Percentiles rank a stretch among this genome's conserved stretches.
phyloP scores from a whole-genome alignment of 2,888 invertebrate species.

The Heliconius ismenius region DNA sequence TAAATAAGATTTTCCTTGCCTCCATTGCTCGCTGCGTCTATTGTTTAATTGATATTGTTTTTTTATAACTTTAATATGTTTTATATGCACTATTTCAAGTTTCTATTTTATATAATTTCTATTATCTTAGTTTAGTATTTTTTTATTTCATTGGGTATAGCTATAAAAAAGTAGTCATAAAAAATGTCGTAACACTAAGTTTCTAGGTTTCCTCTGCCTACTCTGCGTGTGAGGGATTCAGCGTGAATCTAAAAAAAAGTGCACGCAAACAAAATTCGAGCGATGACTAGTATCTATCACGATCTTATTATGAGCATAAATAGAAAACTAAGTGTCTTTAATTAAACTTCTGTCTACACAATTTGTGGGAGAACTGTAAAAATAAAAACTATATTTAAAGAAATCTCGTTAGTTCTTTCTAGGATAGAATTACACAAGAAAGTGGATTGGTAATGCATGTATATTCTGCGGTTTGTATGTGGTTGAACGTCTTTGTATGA shows the following conservation, averaged over 20 bases:
- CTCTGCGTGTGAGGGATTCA: too few species aligned
- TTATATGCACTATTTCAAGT: neutral
- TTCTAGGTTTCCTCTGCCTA: too few species aligned
- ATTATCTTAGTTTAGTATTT: too few species aligned
- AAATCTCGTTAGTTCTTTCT: constrained; percentile 10
- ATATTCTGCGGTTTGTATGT: constrained; percentile 26
- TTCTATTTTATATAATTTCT: neutral
- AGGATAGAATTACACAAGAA: constrained; percentile 29
- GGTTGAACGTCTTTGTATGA: constrained; percentile 27
- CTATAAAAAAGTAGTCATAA: too few species aligned
- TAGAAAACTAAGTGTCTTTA: neutral
- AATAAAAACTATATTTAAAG: neutral
- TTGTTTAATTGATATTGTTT: constrained; percentile 11
- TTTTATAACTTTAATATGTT: neutral
- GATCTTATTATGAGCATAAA: neutral
- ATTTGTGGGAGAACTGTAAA: neutral
- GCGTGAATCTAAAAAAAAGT: too few species aligned
- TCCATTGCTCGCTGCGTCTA: neutral
- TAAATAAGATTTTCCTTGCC: constrained; percentile 16
- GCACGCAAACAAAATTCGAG: too few species aligned
- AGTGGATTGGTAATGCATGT: constrained; percentile 25
- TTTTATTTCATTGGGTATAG: too few species aligned
- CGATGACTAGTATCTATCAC: too few species aligned
- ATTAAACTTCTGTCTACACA: neutral
- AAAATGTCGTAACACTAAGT: too few species aligned